phyloP scores from a whole-genome alignment of 2,797 vertebrate species.

The Melanotaenia trifasciata region DNA sequence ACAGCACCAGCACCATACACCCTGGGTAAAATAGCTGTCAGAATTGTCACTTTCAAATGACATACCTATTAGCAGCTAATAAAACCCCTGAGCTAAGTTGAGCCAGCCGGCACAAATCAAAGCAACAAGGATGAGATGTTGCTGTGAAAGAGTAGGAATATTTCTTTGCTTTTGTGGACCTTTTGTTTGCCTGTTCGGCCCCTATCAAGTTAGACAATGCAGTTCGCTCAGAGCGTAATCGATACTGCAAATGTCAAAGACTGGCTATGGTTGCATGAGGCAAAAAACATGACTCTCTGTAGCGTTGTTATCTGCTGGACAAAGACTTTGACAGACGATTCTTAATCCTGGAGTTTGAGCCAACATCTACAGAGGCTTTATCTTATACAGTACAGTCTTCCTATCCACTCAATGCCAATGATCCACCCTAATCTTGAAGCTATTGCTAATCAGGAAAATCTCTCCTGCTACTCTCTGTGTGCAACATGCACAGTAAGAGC shows the following conservation, averaged over 20 bases:
- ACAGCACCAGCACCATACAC: constrained; percentile 66
- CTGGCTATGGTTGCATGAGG: constrained; percentile 59
- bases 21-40: constrained; percentile 79
- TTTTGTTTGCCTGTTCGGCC: constrained; percentile 70
- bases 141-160: constrained; percentile 60
- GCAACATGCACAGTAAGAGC: constrained; percentile 25
- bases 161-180: constrained; percentile 66
- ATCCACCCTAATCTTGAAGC: constrained; percentile 52
- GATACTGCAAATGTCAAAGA: constrained; percentile 82
- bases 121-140: constrained; percentile 65
- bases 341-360: constrained; percentile 50
- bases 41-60: constrained; percentile 84
- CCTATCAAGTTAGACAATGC: constrained; percentile 76
- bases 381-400: constrained; percentile 42
- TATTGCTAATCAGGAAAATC: constrained; percentile 52
- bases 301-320: constrained; percentile 63
- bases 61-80: constrained; percentile 83
- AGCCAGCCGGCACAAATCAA: constrained; percentile 75
- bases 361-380: constrained; percentile 58
- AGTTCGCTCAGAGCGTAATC: constrained; percentile 76
- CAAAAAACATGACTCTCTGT: constrained; percentile 57
- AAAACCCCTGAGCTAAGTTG: constrained; percentile 75
- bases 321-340: constrained; percentile 63
- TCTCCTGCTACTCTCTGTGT: constrained; percentile 28
- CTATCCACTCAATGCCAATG: constrained; percentile 58